These are phyloP conservation scores for Melanitta fusca DNA, from an alignment of 2,797 vertebrate genomes.

Conservation along the genomic window DNA sequence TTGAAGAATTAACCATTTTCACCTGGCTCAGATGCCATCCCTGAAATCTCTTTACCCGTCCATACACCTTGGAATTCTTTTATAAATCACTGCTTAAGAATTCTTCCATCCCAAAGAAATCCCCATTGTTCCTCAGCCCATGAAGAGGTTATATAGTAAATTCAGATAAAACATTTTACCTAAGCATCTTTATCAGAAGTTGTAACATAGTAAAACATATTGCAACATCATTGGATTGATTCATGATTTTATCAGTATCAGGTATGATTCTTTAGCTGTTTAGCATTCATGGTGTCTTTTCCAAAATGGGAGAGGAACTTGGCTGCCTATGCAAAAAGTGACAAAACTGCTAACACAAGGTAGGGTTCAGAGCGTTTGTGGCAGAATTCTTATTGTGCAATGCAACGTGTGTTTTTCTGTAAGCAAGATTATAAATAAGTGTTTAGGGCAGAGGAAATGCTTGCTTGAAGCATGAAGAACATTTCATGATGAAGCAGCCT, in stretches of 20 bases:
- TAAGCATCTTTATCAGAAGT: not conserved
- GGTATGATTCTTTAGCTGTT: not conserved
- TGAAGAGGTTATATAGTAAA: not conserved
- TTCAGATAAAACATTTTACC: not conserved
- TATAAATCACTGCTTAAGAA: not conserved
- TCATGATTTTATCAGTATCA: not conserved
- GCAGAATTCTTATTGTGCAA: not conserved
- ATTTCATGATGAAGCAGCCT: not conserved
- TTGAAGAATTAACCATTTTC: not conserved
- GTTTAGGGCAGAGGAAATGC: not conserved
- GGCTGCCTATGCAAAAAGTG: not conserved
- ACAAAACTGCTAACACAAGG: not conserved
- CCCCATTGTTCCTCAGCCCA: not conserved
- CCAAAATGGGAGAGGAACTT: not conserved
- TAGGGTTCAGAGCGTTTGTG: not conserved
- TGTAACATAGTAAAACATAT: not conserved
- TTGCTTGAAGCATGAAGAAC: not conserved
- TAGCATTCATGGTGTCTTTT: not conserved
- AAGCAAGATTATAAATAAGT: not conserved
- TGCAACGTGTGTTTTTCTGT: not conserved
- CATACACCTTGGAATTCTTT: not conserved
- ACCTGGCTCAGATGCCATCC: not conserved
- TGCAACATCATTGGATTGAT: not conserved
- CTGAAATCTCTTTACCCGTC: not conserved
- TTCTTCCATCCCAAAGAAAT: not conserved